Percentiles rank a stretch among this genome's conserved stretches.
phyloP scores from a whole-genome alignment of 1,140 invertebrate species.

The Eufriesea mexicana region DNA sequence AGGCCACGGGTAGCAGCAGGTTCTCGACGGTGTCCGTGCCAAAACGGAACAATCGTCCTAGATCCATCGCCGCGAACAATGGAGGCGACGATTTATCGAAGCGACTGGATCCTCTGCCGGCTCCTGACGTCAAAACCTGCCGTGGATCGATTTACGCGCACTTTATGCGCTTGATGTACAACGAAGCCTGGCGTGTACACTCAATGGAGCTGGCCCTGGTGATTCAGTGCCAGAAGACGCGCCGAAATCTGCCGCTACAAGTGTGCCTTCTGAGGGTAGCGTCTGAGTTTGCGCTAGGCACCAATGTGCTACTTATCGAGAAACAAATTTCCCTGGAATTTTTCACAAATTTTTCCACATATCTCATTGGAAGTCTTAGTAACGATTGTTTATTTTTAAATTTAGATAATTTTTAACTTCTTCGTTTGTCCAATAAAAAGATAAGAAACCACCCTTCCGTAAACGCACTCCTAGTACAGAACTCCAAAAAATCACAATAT shows the following conservation, averaged over 20 bases:
- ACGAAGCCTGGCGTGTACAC: slow-evolving; percentile 32
- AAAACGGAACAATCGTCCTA: slow-evolving; percentile 65
- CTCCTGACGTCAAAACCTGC: slow-evolving; percentile 57
- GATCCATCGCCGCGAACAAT: slow-evolving; percentile 62
- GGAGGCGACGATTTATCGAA: slow-evolving; percentile 62
- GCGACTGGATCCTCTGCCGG: slow-evolving; percentile 37
- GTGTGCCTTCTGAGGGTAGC: not conserved
- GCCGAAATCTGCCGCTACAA: not conserved
- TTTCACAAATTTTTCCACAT: too few species aligned
- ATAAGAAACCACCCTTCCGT: too few species aligned
- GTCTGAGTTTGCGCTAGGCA: not conserved
- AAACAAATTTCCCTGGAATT: too few species aligned
- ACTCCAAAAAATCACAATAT: too few species aligned
- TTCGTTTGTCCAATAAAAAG: too few species aligned
- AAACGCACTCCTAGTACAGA: too few species aligned
- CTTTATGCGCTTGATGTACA: slow-evolving; percentile 36
- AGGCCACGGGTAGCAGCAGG: slow-evolving; percentile 31
- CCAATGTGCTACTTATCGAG: too few species aligned
- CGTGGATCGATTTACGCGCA: slow-evolving; percentile 62
- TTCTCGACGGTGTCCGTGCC: slow-evolving; percentile 37
- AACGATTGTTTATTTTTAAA: too few species aligned
- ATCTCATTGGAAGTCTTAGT: too few species aligned
- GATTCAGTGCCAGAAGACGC: slow-evolving; percentile 33
- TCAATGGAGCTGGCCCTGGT: slow-evolving; percentile 11
- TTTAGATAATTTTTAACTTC: too few species aligned